Percentiles rank a stretch among this genome's conserved stretches.
phyloP scores from a whole-genome alignment of 2,888 invertebrate species.

The Oxycera nigricornis region DNA sequence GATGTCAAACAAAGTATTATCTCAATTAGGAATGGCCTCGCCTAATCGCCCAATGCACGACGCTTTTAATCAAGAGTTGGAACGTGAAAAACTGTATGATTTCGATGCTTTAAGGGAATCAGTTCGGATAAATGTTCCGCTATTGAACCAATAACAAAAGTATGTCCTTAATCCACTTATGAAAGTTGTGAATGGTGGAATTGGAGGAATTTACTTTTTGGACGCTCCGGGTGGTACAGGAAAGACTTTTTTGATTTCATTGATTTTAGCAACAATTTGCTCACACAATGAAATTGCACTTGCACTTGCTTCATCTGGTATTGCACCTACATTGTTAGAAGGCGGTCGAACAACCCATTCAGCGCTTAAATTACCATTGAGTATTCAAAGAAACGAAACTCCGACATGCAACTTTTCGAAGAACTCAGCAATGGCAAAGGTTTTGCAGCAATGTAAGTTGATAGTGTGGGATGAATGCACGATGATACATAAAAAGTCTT shows the following conservation, averaged over 20 bases:
- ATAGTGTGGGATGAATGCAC: too few species aligned
- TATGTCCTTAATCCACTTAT: constrained; percentile 15
- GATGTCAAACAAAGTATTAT: constrained; percentile 40
- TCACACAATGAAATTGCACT: constrained; percentile 44
- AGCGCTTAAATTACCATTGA: too few species aligned
- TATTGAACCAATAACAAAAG: constrained; percentile 39
- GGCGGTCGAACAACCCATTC: constrained; percentile 50
- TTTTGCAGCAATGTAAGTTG: too few species aligned
- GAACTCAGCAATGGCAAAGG: too few species aligned
- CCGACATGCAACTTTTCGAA: too few species aligned
- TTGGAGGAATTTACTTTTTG: constrained; percentile 41
- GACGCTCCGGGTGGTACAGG: constrained; percentile 44
- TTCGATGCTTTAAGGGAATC: constrained; percentile 41
- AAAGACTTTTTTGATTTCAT: constrained; percentile 44
- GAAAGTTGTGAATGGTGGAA: constrained; percentile 34
- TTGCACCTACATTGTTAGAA: constrained; percentile 49
- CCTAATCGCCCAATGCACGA: constrained; percentile 50
- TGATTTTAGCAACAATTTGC: constrained; percentile 42
- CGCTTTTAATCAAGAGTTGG: constrained; percentile 49
- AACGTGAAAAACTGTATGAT: constrained; percentile 50
- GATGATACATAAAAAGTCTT: too few species aligned
- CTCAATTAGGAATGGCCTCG: constrained; percentile 50
- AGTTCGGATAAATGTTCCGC: constrained; percentile 42
- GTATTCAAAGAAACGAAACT: too few species aligned
- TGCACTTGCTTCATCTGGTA: constrained; percentile 48